Evolutionary conservation across 2,888 invertebrate species (phyloP).

Genomic region (Tricholauxania praeusta): DNA sequence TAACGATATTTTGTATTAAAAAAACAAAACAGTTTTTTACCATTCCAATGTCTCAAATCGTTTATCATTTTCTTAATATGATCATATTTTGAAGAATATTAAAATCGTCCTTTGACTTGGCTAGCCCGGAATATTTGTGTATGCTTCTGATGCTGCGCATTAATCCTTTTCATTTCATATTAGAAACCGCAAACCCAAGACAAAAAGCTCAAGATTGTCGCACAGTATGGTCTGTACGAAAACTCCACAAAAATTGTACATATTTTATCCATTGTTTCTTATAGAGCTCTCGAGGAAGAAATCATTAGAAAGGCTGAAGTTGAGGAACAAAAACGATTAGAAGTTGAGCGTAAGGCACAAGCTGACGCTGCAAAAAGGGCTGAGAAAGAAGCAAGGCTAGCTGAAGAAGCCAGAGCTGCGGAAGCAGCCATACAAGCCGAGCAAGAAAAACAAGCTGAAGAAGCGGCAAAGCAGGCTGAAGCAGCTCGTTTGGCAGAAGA

Average conservation of each 20-base stretch:
- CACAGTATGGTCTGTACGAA: too few relatives aligned
- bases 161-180: too few relatives aligned
- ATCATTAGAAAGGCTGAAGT: conserved; percentile 71
- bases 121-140: too few relatives aligned
- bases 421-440: conserved; percentile 68
- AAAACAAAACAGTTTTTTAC: too few relatives aligned
- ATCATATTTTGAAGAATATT: too few relatives aligned
- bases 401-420: conserved; percentile 68
- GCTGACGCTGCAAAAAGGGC: conserved; percentile 56
- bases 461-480: conserved; percentile 58
- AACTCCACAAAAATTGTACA: background rate
- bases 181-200: too few relatives aligned
- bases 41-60: too few relatives aligned
- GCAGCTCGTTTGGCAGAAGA: conserved; percentile 64
- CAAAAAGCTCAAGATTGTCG: too few relatives aligned
- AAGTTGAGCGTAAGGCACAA: conserved; percentile 68
- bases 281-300: conserved; percentile 72
- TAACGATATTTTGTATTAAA: too few relatives aligned
- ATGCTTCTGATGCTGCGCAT: too few relatives aligned
- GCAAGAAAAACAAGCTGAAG: conserved; percentile 67
- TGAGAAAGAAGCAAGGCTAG: conserved; percentile 60
- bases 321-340: conserved; percentile 65
- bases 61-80: too few relatives aligned
- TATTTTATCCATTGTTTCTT: conserved; percentile 23
- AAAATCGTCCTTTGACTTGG: too few relatives aligned